Base-by-base conservation (phyloP, 2,797 vertebrate genomes). In the Pseudotriccus pelzelni region DNA sequence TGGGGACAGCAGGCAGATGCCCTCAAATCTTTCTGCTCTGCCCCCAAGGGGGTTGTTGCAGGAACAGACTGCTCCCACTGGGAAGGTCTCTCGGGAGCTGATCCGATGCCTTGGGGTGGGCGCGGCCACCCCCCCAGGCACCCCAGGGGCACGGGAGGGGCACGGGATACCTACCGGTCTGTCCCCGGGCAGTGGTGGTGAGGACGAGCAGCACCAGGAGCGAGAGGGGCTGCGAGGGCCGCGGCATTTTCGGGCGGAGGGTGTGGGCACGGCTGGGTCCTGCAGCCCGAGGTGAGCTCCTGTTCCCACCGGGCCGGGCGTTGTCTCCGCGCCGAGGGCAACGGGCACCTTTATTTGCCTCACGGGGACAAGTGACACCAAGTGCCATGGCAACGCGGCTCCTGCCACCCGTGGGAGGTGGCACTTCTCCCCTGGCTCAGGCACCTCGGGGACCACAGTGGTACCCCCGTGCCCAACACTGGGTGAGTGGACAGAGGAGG, bases 221-320 rank as follows among this genome's bases (percentile, higher is more conserved):
- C 0, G 4, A 75, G 79, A 68, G 58, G 58, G n/a, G 58, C 46
- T 81, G 83, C 3, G 4, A 36, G 15, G 5, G 15, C 37, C 32
- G 32, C 4, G 0, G 60, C 94, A 94, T 96, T 39, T 50, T 53
- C 5, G 12, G n/a, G 34, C 4, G 0, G 69, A 55, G 25, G 25
- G 53, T 41, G 46, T 14, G 7, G 27, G 30, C 67, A 34, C 20
- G 0, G 27, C 32, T 2, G 2, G 47, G 43, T 76, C 58, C 82
- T 79, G 55, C 28, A 21, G n/a, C 39, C 72, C 7, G 1, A 17
- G 21, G 20, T 18, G 66, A 74, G 44, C 36, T 86, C 62, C 46
- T 36, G 23, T 69, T 14, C 36, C 9, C 5, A 1, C 30, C 1
- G 1, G 30, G 8, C 0, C 14, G 2, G 14, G 63, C 1, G 0